Evolutionary conservation across 2,113 vertebrate genomes (phyloP).

Genomic region (Chrysemys picta): DNA sequence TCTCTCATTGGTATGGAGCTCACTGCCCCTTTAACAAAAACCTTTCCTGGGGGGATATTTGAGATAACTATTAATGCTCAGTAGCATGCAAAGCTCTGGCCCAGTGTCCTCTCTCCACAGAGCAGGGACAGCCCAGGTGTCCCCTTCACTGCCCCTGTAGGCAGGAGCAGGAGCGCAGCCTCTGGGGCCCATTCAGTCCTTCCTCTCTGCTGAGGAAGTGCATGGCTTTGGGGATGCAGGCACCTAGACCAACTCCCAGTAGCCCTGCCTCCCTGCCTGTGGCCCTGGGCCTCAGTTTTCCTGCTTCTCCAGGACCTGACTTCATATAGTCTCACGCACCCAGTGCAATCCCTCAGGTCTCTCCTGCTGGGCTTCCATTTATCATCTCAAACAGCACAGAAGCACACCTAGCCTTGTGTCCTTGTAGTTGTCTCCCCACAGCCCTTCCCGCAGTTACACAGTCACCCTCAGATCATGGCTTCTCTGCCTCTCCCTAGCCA

Average conservation of each 20-base stretch:
- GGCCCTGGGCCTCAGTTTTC: not conserved
- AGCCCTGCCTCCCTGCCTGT: not conserved
- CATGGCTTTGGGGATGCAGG: not conserved
- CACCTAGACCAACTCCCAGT: not conserved
- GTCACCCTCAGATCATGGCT: not conserved
- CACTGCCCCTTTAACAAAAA: not conserved
- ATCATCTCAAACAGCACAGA: not conserved
- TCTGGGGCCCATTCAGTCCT: too few relatives aligned
- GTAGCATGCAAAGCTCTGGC: not conserved
- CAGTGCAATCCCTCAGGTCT: not conserved
- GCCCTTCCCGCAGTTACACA: not conserved
- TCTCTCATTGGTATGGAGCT: not conserved
- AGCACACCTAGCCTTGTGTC: not conserved
- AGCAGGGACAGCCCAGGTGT: not conserved
- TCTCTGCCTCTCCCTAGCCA: not conserved
- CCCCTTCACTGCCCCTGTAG: fast-evolving
- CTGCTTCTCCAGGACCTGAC: not conserved
- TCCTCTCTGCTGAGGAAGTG: not conserved
- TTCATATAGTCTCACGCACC: not conserved
- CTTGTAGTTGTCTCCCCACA: not conserved
- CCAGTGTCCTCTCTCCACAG: not conserved
- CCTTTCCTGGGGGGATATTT: not conserved
- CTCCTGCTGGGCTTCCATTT: not conserved
- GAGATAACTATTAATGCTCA: not conserved
- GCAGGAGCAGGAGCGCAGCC: fast-evolving